Base-by-base conservation (phyloP, 2,888 invertebrate genomes). In the Callyntrura guangdongensis region DNA sequence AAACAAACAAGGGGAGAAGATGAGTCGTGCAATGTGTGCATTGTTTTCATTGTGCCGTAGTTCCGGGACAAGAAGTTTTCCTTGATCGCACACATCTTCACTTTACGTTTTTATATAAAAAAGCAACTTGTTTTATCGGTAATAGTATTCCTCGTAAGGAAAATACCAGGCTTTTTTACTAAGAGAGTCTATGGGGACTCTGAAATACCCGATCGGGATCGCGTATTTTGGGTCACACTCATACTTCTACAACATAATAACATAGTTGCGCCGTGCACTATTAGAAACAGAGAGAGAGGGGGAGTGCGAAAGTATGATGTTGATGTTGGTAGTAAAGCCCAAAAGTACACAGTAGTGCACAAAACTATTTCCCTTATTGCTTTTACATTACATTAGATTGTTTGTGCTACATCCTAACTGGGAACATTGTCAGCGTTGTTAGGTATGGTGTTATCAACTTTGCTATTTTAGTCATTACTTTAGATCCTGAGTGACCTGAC, bases 171-270 rank as follows among this genome's bases (percentile, higher is more conserved):
- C n/a, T n/a, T n/a, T n/a, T n/a, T n/a, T n/a, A n/a, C 8, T n/a
- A 47, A 22, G 47, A 12, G 64, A 90, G 49, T 25, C 89, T 90
- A 69, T 53, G 17, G 89, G 79, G 89, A 90, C 89, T 17, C 25
- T 22, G 22, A 72, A 77, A 90, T 85, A 84, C 49, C 82, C 81
- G 86, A 90, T 86, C 59, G 69, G 86, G 82, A 90, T 86, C 90
- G 72, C 90, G 90, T 90, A 86, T 90, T 90, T 90, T 79, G 64
- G 90, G 86, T 90, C 90, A 90, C 85, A 85, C 69, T 72, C 45
- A 72, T 72, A 45, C 36, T n/a, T n/a, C n/a, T n/a, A n/a, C n/a
- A n/a, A n/a, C n/a, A 17, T 45, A 72, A 45, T 45, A 25, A 72
- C 69, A 17, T 36, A 72, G 69, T 72, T 36, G 36, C 45, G n/a